Evolutionary conservation across 2,888 invertebrate species (phyloP), one percentile per base, ranked within the genome.

Genomic region (Pandemis heparana): DNA sequence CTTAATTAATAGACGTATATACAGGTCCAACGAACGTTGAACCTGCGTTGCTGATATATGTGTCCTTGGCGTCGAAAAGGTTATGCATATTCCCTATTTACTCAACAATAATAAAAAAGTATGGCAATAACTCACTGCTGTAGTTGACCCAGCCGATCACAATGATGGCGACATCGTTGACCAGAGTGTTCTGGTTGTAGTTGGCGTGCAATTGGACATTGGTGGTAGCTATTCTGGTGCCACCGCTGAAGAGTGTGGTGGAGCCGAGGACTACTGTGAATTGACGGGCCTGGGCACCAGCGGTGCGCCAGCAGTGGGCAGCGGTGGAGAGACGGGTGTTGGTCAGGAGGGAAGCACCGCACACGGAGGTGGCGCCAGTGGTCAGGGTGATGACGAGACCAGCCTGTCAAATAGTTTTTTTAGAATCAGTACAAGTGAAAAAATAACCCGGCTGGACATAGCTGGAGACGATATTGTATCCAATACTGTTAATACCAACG

Each of bases 141-240:
- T 48, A 75, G 0, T 5, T 14, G 5, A 81, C 75, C 8, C 46
- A 32, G 5, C 23, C 39, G 7, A 83, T 76, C 0, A 61, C 71
- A 5, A 87, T 80, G 23, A 87, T 76, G 0, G 87, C 88, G 10
- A 89, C 73, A 69, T 89, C 86, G 16, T 86, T 81, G 60, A 68
- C 48, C 0, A 82, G 59, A 0, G 32, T 71, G 0, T 41, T 53
- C 0, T 70, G 38, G 53, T 76, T 75, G 78, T 82, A 89, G 41
- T 23, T 75, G 4, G 73, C 77, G 71, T 89, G 89, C 18, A 82
- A 67, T 64, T 43, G 68, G 1, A 84, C 85, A 14, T 70, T 77
- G 75, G 16, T 78, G 72, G 84, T 83, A 72, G 69, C 68, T 62
- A 81, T 23, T 2, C 84, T 78, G 56, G 76, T 76, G 38, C 85